Evolutionary conservation across 1,140 invertebrate genomes (phyloP).

Genomic region (Stenopsyche tienmushanensis): DNA sequence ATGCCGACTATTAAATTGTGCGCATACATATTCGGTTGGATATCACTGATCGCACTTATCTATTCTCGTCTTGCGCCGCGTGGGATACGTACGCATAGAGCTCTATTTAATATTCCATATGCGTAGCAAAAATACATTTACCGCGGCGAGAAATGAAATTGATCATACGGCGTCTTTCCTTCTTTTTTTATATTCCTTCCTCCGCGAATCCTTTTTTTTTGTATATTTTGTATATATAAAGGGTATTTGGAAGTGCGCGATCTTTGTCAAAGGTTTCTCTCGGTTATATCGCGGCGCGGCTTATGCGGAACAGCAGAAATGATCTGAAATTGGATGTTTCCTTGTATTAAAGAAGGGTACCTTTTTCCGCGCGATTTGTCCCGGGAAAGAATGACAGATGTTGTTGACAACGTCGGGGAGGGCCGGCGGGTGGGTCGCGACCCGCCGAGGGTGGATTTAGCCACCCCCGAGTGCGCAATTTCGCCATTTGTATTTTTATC

Average conservation of each 20-base stretch:
- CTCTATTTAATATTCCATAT: too few species aligned
- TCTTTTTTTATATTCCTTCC: too few species aligned
- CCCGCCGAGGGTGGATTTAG: background rate
- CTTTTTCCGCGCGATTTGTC: slow-evolving; percentile 24
- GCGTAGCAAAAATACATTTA: too few species aligned
- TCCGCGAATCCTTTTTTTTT: too few species aligned
- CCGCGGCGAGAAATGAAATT: slow-evolving; percentile 13
- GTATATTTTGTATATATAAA: too few species aligned
- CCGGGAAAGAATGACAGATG: slow-evolving; percentile 23
- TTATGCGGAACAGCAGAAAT: slow-evolving; percentile 12
- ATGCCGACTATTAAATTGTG: too few species aligned
- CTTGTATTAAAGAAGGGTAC: background rate
- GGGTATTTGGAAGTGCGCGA: too few species aligned
- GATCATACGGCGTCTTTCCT: slow-evolving; percentile 20
- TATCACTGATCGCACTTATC: too few species aligned
- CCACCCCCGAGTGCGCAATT: background rate
- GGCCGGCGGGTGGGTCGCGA: background rate
- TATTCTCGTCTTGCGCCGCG: too few species aligned
- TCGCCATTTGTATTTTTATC: background rate
- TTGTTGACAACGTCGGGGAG: slow-evolving; percentile 24
- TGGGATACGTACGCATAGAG: too few species aligned
- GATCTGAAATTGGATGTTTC: slow-evolving; percentile 20
- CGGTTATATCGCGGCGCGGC: background rate
- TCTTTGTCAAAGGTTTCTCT: slow-evolving; percentile 15
- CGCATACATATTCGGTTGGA: too few species aligned